Conservation (phyloP, 2,888 invertebrate genomes). For the Euzophera pinguis region DNA sequence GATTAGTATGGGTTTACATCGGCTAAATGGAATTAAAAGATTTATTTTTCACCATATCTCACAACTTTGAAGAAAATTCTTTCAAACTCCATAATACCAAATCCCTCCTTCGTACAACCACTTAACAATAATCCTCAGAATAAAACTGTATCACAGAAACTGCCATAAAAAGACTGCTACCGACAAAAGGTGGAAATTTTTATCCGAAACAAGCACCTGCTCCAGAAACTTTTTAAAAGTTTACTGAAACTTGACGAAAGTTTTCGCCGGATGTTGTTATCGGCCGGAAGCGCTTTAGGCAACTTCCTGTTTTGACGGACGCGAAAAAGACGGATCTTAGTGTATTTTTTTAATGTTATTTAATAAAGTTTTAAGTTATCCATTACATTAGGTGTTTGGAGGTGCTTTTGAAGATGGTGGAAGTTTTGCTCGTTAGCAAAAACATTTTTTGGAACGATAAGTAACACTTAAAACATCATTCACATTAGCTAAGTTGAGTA, state of each 20-base stretch:
- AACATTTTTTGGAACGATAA: neutral
- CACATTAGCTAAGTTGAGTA: too few species aligned
- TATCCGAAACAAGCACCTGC: constrained; percentile 73
- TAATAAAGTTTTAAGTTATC: constrained; percentile 1
- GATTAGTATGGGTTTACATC: too few species aligned
- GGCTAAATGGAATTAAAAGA: too few species aligned
- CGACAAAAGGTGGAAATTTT: constrained; percentile 69
- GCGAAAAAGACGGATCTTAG: constrained; percentile 1
- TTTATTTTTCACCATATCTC: neutral
- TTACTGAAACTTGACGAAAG: constrained; percentile 46
- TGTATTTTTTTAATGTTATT: neutral
- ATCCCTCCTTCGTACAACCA: neutral
- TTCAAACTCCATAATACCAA: constrained; percentile 1
- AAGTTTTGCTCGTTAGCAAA: neutral
- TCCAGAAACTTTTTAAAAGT: constrained; percentile 50
- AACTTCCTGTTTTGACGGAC: constrained; percentile 9
- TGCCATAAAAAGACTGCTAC: constrained; percentile 36
- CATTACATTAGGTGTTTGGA: neutral
- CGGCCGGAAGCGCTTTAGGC: constrained; percentile 74
- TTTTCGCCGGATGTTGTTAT: constrained; percentile 76
- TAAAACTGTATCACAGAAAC: constrained; percentile 40
- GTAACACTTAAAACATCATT: too few species aligned
- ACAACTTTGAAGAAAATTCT: neutral
- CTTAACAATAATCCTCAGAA: constrained; percentile 18
- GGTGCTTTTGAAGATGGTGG: neutral